These are phyloP conservation scores for Dioctria rufipes DNA, from an alignment of 2,888 invertebrate genomes.

Conservation along the genomic window DNA sequence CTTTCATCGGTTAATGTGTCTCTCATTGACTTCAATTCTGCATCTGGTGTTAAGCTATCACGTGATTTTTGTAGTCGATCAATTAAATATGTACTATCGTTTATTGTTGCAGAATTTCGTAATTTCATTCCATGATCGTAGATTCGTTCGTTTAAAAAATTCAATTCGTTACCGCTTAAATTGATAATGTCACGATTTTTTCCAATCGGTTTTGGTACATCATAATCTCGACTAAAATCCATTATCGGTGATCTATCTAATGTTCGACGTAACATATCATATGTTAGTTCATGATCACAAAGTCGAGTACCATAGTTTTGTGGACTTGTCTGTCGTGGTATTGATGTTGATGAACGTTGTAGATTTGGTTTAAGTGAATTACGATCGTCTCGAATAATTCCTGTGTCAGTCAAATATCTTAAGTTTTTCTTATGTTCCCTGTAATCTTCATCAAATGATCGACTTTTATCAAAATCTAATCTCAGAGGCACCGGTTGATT, in stretches of 20 bases:
- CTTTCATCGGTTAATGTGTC: slow-evolving; percentile 58
- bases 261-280: slow-evolving; percentile 69
- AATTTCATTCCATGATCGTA: slow-evolving; percentile 66
- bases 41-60: slow-evolving; percentile 63
- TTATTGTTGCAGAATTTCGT: slow-evolving; percentile 63
- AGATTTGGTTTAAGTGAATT: slow-evolving; percentile 24
- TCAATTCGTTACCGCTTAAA: slow-evolving; percentile 68
- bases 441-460: slow-evolving; percentile 70
- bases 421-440: slow-evolving; percentile 66
- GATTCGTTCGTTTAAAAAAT: slow-evolving; percentile 68
- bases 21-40: slow-evolving; percentile 60
- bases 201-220: slow-evolving; percentile 63
- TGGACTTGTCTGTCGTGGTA: slow-evolving; percentile 67
- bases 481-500: slow-evolving; percentile 65
- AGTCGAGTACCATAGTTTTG: slow-evolving; percentile 70
- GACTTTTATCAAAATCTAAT: slow-evolving; percentile 69
- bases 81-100: slow-evolving; percentile 65
- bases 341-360: slow-evolving; percentile 27
- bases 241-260: slow-evolving; percentile 69
- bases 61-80: slow-evolving; percentile 62
- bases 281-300: slow-evolving; percentile 70
- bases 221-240: slow-evolving; percentile 68
- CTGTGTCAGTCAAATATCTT: slow-evolving; percentile 64
- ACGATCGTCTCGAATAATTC: slow-evolving; percentile 48
- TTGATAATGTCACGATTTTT: slow-evolving; percentile 69